Evolutionary conservation across 2,888 invertebrate species (phyloP), one percentile per base, ranked within the genome.

Genomic region (Theretra japonica): DNA sequence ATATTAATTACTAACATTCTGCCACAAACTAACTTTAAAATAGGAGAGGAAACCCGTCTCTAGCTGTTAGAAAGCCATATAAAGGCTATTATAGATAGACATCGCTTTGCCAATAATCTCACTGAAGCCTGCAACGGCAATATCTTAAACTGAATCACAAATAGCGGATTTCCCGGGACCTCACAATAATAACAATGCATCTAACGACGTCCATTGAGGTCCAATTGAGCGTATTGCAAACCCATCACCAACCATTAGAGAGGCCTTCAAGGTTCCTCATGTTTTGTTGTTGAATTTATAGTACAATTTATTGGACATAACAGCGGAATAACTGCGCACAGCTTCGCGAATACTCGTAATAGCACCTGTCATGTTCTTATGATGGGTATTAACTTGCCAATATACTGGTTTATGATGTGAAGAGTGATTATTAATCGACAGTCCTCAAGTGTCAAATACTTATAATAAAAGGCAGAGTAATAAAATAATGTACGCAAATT

Each of bases 261-360:
- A 65, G 65, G 65, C 23, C 11, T 48, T 41, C 41, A 41, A 65
- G 48, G 65, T 41, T 41, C 17, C 23, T 41, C 41, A 65, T 65
- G 65, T 48, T 65, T 65, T 62, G 62, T 65, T 23, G 15, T 1
- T 41, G 65, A 23, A 48, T 65, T 62, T 62, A 33, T 33, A 33
- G 33, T 21, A 62, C 21, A 62, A 62, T 62, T 65, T 48, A 65
- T 65, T 48, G 48, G 73, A 75, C 23, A 48, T 65, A 65, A 62
- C 62, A 62, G 23, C 41, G 62, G 33, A 15, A 62, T 62, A 62
- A 41, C 25, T 48, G 62, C n/a, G n/a, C 11, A 62, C 41, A 60
- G 8, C 11, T 8, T n/a, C 4, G 41, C 15, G 33, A 21, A 41
- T n/a, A n/a, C n/a, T n/a, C n/a, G n/a, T 62, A 62, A 59, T 30